Evolutionary conservation across 2,888 invertebrate species (phyloP).

Genomic region (Rhagonycha lutea): DNA sequence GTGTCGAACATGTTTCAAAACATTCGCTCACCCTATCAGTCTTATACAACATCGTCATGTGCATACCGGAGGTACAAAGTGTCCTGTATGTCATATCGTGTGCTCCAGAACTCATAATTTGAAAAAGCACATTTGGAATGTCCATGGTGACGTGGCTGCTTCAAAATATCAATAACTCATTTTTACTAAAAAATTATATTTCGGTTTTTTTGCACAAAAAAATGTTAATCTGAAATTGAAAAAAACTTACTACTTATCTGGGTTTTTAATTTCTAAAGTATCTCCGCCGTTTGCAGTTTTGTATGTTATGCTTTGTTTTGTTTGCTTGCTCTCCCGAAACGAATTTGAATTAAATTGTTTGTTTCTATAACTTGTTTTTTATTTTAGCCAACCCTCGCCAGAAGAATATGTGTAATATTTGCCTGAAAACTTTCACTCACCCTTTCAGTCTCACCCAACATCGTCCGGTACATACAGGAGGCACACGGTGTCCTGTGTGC

Average conservation of each 20-base stretch:
- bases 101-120: slow-evolving; percentile 52
- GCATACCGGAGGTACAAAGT: slow-evolving; percentile 58
- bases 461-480: slow-evolving; percentile 1
- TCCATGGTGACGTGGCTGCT: slow-evolving; percentile 25
- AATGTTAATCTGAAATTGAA: neutral
- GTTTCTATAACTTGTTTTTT: neutral
- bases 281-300: neutral
- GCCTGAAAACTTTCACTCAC: neutral
- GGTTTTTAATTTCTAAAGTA: neutral
- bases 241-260: neutral
- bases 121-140: slow-evolving; percentile 35
- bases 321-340: neutral
- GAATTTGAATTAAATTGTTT: neutral
- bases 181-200: neutral
- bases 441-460: slow-evolving; percentile 4
- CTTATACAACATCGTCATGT: slow-evolving; percentile 59
- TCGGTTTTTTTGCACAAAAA: neutral
- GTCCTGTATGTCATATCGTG: slow-evolving; percentile 57
- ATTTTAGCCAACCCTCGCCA: neutral
- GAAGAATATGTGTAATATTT: neutral
- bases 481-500: neutral
- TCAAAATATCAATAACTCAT: neutral
- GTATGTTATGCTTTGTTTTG: neutral
- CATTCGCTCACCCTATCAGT: slow-evolving; percentile 58
- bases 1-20: slow-evolving; percentile 40